Conservation (phyloP, 2,888 invertebrate species). For the Phengaris arion region DNA sequence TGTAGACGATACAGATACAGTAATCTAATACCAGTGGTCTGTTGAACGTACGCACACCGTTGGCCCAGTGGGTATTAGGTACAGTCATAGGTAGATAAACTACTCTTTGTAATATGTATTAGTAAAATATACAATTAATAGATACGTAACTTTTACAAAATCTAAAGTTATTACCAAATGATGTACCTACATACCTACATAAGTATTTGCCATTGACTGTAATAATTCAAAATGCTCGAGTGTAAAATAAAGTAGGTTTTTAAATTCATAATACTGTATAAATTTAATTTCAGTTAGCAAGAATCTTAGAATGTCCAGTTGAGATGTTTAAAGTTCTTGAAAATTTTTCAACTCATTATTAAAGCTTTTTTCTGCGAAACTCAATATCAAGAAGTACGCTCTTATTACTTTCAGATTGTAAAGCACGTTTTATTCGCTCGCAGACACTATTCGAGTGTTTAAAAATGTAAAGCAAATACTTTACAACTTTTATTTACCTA, state of each 20-base stretch:
- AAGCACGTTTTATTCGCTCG: slow-evolving; percentile 26
- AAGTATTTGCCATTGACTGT: background rate
- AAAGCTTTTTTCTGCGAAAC: slow-evolving; percentile 20
- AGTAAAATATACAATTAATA: too few species aligned
- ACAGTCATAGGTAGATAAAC: too few species aligned
- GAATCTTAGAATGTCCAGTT: slow-evolving; percentile 9
- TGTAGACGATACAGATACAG: background rate
- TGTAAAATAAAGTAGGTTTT: background rate
- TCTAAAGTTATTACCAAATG: too few species aligned
- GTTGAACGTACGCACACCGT: too few species aligned
- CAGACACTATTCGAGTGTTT: slow-evolving; percentile 21
- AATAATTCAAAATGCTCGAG: too few species aligned
- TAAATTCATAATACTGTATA: slow-evolving; percentile 4
- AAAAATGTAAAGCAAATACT: slow-evolving; percentile 18
- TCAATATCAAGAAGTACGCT: slow-evolving; percentile 22
- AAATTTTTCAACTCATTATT: slow-evolving; percentile 15
- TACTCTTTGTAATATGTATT: too few species aligned
- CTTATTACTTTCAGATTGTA: slow-evolving; percentile 20
- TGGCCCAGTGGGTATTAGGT: too few species aligned
- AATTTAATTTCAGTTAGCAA: slow-evolving; percentile 2
- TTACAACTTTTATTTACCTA: background rate
- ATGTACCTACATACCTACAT: too few species aligned
- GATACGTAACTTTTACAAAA: too few species aligned
- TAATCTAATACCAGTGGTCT: background rate
- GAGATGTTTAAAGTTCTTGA: slow-evolving; percentile 20